These are phyloP conservation scores for Galerucella nymphaeae DNA, from an alignment of 2,888 invertebrate species.

Conservation along the genomic window DNA sequence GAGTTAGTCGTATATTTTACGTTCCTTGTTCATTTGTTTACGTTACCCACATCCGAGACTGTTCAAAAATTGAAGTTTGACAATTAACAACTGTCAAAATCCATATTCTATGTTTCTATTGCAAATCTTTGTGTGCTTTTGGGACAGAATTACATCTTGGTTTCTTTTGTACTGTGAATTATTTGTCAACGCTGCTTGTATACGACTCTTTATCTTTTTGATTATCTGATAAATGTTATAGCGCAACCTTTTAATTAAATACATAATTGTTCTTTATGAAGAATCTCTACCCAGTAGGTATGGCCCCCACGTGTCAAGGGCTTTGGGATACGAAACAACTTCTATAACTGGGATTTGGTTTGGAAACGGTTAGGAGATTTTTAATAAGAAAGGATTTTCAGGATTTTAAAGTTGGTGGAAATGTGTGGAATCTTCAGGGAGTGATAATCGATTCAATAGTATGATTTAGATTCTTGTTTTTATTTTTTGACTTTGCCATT, in stretches of 20 bases:
- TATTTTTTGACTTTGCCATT: constrained; percentile 28
- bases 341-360: constrained; percentile 45
- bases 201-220: too few species aligned
- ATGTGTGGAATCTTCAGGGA: constrained; percentile 37
- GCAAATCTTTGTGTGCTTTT: too few species aligned
- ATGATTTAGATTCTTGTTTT: constrained; percentile 34
- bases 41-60: too few species aligned
- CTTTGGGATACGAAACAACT: constrained; percentile 43
- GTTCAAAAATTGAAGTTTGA: too few species aligned
- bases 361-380: constrained; percentile 37
- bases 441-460: constrained; percentile 36
- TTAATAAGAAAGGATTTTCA: constrained; percentile 41
- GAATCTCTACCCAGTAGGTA: background rate
- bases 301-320: constrained; percentile 35
- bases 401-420: constrained; percentile 38
- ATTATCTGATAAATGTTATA: background rate
- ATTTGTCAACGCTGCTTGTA: too few species aligned
- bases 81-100: too few species aligned
- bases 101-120: too few species aligned
- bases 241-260: constrained; percentile 5
- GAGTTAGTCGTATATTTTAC: too few species aligned
- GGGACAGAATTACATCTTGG: too few species aligned
- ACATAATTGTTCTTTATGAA: background rate
- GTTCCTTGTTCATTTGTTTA: too few species aligned
- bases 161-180: too few species aligned